Percentiles rank a stretch among this genome's conserved stretches.
phyloP scores from a whole-genome alignment of 2,797 vertebrate genomes.

The Xerus rutilus region DNA sequence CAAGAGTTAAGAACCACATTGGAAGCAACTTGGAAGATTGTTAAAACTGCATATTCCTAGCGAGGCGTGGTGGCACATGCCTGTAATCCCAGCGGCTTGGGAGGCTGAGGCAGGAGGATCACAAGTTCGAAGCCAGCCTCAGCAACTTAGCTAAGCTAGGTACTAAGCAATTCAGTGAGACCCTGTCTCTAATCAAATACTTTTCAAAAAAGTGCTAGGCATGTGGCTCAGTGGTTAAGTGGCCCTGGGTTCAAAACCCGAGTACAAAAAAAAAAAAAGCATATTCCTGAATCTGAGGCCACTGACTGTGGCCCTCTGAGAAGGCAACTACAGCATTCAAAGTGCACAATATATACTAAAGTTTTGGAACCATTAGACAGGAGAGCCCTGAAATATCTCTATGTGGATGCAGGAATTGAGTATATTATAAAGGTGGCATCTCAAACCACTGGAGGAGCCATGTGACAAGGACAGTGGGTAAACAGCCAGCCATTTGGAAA shows the following conservation, averaged over 20 bases:
- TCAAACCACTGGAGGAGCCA: not conserved
- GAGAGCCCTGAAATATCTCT: not conserved
- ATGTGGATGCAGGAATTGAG: not conserved
- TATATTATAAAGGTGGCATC: not conserved
- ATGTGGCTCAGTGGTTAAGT: no score
- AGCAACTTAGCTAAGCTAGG: no score
- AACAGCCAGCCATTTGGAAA: not conserved
- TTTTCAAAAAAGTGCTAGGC: no score
- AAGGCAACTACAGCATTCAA: not conserved
- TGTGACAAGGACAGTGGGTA: not conserved
- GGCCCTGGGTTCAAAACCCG: no score
- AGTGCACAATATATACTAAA: not conserved
- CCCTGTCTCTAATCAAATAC: no score
- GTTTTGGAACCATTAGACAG: not conserved
- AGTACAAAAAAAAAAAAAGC: not conserved
- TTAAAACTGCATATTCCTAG: not conserved
- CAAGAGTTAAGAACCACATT: not conserved
- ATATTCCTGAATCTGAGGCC: not conserved
- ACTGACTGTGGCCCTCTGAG: not conserved
- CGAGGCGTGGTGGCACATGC: rapidly evolving
- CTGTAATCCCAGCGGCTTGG: no score
- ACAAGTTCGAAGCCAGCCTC: no score
- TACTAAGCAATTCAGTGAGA: no score
- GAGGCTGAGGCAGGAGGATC: no score
- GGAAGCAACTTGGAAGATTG: not conserved